Percentiles rank a stretch among this genome's conserved stretches.
Conservation (phyloP, 2,797 vertebrate genomes). For the Clarias fuscus region DNA sequence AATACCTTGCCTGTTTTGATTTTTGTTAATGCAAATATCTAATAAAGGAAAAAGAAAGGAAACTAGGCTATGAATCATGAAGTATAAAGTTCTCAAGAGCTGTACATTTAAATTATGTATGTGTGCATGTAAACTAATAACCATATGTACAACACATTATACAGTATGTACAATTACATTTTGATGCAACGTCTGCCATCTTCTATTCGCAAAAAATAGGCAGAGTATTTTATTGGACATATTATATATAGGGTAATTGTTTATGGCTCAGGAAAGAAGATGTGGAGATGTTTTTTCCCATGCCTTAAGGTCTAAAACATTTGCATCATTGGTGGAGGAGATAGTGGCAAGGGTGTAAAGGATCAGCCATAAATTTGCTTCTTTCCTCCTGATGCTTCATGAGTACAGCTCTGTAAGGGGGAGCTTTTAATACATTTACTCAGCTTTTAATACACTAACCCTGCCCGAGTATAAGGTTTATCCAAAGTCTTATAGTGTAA, state of each 20-base stretch:
- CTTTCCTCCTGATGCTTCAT: neutral
- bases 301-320: neutral
- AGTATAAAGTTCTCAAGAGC: too few relatives aligned
- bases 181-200: too few relatives aligned
- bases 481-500: neutral
- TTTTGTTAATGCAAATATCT: neutral
- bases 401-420: neutral
- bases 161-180: too few relatives aligned
- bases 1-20: neutral
- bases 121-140: too few relatives aligned
- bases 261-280: neutral
- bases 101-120: too few relatives aligned
- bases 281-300: neutral
- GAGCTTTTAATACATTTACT: neutral
- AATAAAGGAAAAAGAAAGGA: neutral
- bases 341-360: neutral
- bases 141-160: too few relatives aligned
- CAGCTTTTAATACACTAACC: neutral
- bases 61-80: neutral
- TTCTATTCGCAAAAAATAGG: too few relatives aligned
- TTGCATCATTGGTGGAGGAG: neutral
- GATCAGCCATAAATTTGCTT: neutral
- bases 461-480: neutral
- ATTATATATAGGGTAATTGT: neutral
- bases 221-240: too few relatives aligned